phyloP scores from a whole-genome alignment of 2,113 vertebrate species.

The Illadopsis cleaveri region DNA sequence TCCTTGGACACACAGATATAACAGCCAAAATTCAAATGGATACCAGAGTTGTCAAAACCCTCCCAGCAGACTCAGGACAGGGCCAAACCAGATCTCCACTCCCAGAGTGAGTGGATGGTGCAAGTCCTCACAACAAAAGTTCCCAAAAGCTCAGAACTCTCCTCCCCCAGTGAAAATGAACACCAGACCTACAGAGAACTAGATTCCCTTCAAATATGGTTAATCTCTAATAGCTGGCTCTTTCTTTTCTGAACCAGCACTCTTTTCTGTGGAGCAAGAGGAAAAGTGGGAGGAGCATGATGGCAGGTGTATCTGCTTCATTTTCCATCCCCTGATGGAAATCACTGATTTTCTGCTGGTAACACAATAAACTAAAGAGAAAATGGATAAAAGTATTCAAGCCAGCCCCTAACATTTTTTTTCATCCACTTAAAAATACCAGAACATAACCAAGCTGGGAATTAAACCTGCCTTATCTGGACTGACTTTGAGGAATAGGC shows the following conservation, averaged over 20 bases:
- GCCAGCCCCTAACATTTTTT: not conserved
- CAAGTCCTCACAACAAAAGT: not conserved
- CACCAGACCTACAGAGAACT: not conserved
- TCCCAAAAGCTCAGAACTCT: not conserved
- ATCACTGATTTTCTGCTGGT: not conserved
- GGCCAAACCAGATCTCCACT: not conserved
- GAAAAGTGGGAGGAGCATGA: not conserved
- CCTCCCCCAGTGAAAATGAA: not conserved
- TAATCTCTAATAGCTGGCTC: not conserved
- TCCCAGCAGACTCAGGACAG: not conserved
- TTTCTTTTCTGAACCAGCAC: not conserved
- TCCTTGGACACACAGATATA: not conserved
- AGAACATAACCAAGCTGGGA: not conserved
- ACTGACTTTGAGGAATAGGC: not conserved
- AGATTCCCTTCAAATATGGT: not conserved
- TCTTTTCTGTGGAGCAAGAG: not conserved
- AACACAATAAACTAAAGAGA: not conserved
- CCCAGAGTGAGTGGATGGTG: accelerated
- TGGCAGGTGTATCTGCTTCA: not conserved
- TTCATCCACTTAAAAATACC: not conserved
- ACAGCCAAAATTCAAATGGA: not conserved
- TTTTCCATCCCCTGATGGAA: not conserved
- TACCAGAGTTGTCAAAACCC: not conserved
- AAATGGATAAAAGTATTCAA: not conserved
- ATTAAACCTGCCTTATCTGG: not conserved